These are phyloP conservation scores for Calidris pugnax DNA, from an alignment of 2,113 vertebrate species.

Conservation along the genomic window DNA sequence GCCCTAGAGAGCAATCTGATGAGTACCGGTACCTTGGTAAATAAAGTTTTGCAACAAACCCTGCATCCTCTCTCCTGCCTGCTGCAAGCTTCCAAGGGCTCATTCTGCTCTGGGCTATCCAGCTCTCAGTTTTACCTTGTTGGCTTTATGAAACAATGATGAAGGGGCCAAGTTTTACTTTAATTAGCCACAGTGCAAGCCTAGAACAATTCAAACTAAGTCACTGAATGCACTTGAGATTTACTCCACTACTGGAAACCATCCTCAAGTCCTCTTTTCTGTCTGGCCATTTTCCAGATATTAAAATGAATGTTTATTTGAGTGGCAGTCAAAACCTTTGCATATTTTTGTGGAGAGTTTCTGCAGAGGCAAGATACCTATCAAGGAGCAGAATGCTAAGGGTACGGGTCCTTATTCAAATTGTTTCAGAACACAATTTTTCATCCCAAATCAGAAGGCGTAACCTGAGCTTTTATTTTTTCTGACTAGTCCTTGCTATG, in stretches of 20 bases:
- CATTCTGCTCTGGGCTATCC: background rate
- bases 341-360: background rate
- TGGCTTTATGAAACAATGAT: background rate
- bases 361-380: background rate
- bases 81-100: background rate
- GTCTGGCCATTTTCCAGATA: background rate
- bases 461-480: background rate
- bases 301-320: background rate
- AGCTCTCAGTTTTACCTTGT: background rate
- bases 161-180: background rate
- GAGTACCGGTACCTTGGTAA: background rate
- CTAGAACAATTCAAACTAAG: background rate
- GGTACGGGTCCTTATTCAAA: background rate
- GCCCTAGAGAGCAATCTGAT: background rate
- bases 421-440: background rate
- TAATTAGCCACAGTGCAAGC: background rate
- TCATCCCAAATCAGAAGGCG: background rate
- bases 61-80: background rate
- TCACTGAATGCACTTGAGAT: background rate
- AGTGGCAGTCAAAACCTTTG: background rate
- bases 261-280: background rate
- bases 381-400: background rate
- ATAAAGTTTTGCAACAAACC: background rate
- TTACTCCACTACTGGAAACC: background rate
- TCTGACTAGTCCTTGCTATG: background rate